A percentile compares a stretch with the other conserved stretches of the same genome.
Conservation (phyloP, 1,140 invertebrate genomes). For the Marisa cornuarietis region DNA sequence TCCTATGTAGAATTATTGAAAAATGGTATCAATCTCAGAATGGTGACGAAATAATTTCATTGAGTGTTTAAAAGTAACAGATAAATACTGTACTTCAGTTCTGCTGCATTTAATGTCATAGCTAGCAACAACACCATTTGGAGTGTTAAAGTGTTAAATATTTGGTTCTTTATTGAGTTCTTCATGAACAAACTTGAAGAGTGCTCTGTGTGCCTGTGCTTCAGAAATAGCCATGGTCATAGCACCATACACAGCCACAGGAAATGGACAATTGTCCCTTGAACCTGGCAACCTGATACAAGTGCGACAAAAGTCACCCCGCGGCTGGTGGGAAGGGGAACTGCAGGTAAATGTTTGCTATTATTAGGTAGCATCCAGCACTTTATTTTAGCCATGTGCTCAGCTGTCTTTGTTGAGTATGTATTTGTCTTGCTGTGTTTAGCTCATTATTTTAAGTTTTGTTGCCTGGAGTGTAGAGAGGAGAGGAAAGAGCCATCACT, state of each 20-base stretch:
- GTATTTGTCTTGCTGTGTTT: neutral
- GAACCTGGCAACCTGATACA: constrained; percentile 94
- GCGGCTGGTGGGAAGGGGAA: constrained; percentile 99
- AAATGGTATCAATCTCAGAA: no score
- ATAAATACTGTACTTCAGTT: no score
- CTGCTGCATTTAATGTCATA: no score
- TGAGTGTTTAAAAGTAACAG: no score
- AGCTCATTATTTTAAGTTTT: neutral
- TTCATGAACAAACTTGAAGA: neutral
- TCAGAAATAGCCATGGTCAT: constrained; percentile 90
- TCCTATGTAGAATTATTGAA: no score
- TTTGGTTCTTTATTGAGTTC: no score
- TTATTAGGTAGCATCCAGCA: no score
- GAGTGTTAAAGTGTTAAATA: no score
- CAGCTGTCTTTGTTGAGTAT: neutral
- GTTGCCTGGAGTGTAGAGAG: no score
- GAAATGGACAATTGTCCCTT: constrained; percentile 88
- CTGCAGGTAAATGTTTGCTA: constrained; percentile 75
- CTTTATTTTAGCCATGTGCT: neutral
- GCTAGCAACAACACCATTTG: no score
- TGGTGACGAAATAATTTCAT: no score
- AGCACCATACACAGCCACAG: constrained; percentile 87
- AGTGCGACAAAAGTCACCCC: constrained; percentile 91
- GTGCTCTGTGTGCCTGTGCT: constrained; percentile 19
- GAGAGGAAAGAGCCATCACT: neutral